A percentile compares a stretch with the other conserved stretches of the same genome.
phyloP scores from a whole-genome alignment of 1,140 invertebrate species.

The Drosophila melanica region DNA sequence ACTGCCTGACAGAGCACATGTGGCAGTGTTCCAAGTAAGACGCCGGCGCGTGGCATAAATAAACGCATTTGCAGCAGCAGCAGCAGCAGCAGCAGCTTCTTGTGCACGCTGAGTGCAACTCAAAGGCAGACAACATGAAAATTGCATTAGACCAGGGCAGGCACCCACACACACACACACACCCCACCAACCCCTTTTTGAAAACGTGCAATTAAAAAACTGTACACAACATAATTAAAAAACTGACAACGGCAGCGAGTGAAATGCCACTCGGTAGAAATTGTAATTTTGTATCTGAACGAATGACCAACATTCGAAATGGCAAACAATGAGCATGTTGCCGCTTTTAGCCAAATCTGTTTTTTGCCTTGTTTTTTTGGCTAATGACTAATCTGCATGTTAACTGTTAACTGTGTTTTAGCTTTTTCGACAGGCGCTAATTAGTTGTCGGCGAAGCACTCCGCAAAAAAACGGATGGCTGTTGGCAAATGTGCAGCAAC shows the following conservation, averaged over 20 bases:
- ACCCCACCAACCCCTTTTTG: conserved; percentile 4
- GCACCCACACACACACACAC: conserved; percentile 3
- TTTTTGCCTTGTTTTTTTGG: too few species aligned
- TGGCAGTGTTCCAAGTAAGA: conserved; percentile 65
- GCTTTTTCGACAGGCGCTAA: conserved; percentile 63
- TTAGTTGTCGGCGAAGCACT: conserved; percentile 48
- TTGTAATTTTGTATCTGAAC: not conserved
- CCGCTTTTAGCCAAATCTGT: conserved; percentile 25
- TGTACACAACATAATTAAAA: conserved; percentile 68
- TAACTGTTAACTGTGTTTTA: conserved; percentile 39
- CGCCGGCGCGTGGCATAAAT: conserved; percentile 69
- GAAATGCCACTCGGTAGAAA: conserved; percentile 17
- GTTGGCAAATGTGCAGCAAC: conserved; percentile 56
- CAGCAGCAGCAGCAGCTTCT: conserved; percentile 33
- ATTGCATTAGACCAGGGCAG: conserved; percentile 63
- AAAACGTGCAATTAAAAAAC: conserved; percentile 64
- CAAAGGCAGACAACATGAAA: conserved; percentile 55
- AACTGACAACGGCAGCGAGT: conserved; percentile 10
- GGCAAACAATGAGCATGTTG: conserved; percentile 6
- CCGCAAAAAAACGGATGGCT: conserved; percentile 35
- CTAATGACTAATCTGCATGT: conserved; percentile 50
- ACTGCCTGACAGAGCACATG: conserved; percentile 51
- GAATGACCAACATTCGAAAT: conserved; percentile 29
- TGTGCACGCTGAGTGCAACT: conserved; percentile 37
- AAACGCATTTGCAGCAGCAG: conserved; percentile 53